A percentile compares a stretch with the other conserved stretches of the same genome.
These are phyloP conservation scores for Sipha maydis DNA, from an alignment of 2,888 invertebrate species.

Conservation along the genomic window DNA sequence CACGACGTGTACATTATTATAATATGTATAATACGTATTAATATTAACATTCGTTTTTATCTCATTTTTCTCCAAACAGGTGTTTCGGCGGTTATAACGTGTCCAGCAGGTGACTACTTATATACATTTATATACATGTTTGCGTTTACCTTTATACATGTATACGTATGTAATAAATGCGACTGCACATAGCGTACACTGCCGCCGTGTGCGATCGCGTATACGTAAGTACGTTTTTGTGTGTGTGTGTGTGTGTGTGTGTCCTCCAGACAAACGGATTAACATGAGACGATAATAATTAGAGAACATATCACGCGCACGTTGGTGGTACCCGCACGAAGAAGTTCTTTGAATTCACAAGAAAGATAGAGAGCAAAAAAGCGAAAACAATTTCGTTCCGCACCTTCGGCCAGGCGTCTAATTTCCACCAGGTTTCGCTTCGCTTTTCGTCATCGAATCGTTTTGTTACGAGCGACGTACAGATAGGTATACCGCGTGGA, in stretches of 20 bases:
- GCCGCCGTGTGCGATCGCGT: not conserved
- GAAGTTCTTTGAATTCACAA: no score
- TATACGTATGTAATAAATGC: not conserved
- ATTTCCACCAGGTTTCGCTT: no score
- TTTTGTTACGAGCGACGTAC: no score
- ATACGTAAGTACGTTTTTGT: no score
- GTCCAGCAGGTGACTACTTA: constrained; percentile 20
- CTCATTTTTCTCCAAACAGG: constrained; percentile 39
- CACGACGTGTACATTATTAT: not conserved
- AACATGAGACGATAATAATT: constrained; percentile 16
- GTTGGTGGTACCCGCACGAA: not conserved
- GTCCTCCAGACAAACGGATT: constrained; percentile 24
- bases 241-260: not conserved
- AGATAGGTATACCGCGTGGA: no score
- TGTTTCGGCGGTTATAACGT: constrained; percentile 36
- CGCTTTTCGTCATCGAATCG: no score
- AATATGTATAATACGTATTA: not conserved
- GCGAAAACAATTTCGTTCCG: no score
- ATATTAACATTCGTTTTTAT: not conserved
- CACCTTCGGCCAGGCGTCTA: no score
- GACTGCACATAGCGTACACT: not conserved
- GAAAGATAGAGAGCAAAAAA: no score
- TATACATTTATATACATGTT: not conserved
- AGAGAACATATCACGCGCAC: not conserved
- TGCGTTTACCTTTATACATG: not conserved